Evolutionary conservation across 2,797 vertebrate genomes (phyloP).

Genomic region (Danio choprae): DNA sequence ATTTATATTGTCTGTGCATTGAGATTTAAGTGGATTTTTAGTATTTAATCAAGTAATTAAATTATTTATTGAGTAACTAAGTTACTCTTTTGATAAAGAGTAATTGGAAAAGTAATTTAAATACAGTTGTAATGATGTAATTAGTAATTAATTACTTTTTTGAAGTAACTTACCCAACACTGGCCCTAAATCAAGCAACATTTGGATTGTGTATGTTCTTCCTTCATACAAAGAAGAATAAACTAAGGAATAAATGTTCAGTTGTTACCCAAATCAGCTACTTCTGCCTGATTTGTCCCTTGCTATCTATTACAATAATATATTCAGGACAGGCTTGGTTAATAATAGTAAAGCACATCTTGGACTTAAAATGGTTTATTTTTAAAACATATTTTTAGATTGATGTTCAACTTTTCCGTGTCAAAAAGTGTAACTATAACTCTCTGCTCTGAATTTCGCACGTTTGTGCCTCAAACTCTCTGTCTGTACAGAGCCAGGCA

Average conservation of each 20-base stretch:
- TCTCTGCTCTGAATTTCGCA: conserved; percentile 59
- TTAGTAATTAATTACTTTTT: too few species aligned
- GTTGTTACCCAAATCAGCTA: not conserved
- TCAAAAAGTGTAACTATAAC: conserved; percentile 13
- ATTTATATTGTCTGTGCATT: too few species aligned
- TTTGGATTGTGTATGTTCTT: not conserved
- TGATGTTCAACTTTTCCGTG: not conserved
- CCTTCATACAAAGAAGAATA: not conserved
- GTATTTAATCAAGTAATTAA: too few species aligned
- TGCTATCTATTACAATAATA: not conserved
- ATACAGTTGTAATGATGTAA: too few species aligned
- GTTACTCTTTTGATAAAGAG: too few species aligned
- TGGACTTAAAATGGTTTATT: conserved; percentile 24
- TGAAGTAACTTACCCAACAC: too few species aligned
- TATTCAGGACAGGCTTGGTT: not conserved
- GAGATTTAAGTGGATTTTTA: too few species aligned
- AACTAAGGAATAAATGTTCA: not conserved
- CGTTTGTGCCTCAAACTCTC: conserved; percentile 40
- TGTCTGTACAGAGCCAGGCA: conserved; percentile 65
- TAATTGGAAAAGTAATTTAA: too few species aligned
- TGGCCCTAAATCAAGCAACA: not conserved
- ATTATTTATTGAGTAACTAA: too few species aligned
- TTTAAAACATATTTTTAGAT: not conserved
- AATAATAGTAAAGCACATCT: not conserved
- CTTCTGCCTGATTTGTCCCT: not conserved